phyloP scores from a whole-genome alignment of 2,888 invertebrate genomes.

The Polydrusus pterygomalis region DNA sequence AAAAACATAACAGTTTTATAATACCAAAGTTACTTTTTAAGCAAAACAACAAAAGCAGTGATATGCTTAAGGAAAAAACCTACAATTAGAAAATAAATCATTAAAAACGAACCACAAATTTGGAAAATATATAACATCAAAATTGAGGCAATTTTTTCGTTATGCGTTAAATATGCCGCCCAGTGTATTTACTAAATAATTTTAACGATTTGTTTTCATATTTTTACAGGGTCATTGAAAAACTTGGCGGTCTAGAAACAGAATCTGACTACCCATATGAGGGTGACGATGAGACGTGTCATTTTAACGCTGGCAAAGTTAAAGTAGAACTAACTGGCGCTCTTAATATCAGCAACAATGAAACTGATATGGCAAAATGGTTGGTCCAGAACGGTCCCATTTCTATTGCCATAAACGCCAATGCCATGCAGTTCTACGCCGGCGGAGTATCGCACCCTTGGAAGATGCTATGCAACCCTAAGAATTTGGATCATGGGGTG shows the following conservation, averaged over 20 bases:
- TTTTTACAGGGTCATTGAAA: slow-evolving; percentile 83
- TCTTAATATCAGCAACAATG: slow-evolving; percentile 90
- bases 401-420: slow-evolving; percentile 96
- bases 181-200: too few relatives aligned
- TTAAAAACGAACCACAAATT: too few relatives aligned
- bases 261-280: slow-evolving; percentile 96
- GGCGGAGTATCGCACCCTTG: slow-evolving; percentile 96
- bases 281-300: slow-evolving; percentile 86
- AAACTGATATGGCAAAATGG: slow-evolving; percentile 94
- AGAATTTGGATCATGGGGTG: slow-evolving; percentile 93
- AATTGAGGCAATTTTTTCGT: too few relatives aligned
- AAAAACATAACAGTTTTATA: too few relatives aligned
- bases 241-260: slow-evolving; percentile 91
- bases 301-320: slow-evolving; percentile 79
- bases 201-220: background rate
- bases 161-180: too few relatives aligned
- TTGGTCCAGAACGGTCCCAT: slow-evolving; percentile 92
- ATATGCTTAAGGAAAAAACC: too few relatives aligned
- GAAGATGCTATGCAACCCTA: slow-evolving; percentile 85
- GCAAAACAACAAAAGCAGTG: too few relatives aligned
- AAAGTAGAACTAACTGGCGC: slow-evolving; percentile 84
- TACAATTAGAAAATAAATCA: too few relatives aligned
- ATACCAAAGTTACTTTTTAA: too few relatives aligned
- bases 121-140: too few relatives aligned
- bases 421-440: slow-evolving; percentile 97